Conservation (phyloP, 2,888 invertebrate species). For the Drosophila testacea region DNA sequence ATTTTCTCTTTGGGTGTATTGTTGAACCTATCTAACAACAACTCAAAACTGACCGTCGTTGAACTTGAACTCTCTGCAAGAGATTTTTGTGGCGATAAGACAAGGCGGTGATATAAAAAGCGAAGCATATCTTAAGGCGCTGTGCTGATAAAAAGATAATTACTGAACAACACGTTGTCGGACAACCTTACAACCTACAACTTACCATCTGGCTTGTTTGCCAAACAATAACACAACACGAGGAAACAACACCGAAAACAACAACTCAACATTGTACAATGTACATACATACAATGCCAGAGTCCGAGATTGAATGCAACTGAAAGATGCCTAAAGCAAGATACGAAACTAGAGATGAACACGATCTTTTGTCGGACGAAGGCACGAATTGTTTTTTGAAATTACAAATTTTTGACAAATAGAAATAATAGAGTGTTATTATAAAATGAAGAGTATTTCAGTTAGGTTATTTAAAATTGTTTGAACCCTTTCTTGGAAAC, state of each 20-base stretch:
- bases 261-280: constrained; percentile 43
- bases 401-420: not conserved
- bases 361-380: not conserved
- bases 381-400: not conserved
- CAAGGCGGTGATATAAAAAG: constrained; percentile 39
- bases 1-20: too few species aligned
- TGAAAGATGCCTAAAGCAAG: constrained; percentile 39
- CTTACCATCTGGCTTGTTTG: constrained; percentile 33
- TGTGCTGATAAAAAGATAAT: constrained; percentile 42
- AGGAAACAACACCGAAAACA: constrained; percentile 33
- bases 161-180: constrained; percentile 39
- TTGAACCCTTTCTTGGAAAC: too few species aligned
- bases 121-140: constrained; percentile 72
- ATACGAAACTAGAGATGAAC: constrained; percentile 40
- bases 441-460: not conserved
- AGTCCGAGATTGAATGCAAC: constrained; percentile 26
- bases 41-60: constrained; percentile 16
- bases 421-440: not conserved
- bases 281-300: constrained; percentile 26
- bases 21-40: too few species aligned
- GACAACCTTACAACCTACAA: constrained; percentile 31
- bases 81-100: constrained; percentile 28
- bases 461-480: not conserved
- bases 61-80: constrained; percentile 63
- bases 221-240: constrained; percentile 53